Evolutionary conservation across 2,888 invertebrate species (phyloP), one percentile per base, ranked within the genome.

Genomic region (Tridacna crocea): DNA sequence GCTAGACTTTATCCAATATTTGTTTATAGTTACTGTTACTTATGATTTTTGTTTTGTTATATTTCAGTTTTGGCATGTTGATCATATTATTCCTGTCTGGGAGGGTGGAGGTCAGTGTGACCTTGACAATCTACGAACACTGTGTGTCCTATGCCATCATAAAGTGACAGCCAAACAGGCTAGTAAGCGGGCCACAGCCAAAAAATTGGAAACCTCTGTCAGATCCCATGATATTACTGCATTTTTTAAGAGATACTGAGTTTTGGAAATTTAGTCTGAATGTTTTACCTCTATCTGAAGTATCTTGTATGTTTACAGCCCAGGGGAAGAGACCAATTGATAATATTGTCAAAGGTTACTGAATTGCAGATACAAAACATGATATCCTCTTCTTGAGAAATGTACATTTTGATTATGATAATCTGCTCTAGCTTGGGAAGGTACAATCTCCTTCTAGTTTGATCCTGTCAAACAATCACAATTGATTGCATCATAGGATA

Each of bases 101-200:
- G 92, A 92, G 60, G 93, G 93, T 46, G 93, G 93, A 11, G 93
- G 93, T 8, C 88, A 92, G 84, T 93, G 93, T 90, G 93, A 93
- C 82, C 89, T 93, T 60, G 93, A 93, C 88, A 93, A 93, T 85
- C 88, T 93, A 74, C 86, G 93, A 13, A 93, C 93, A 4, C 84
- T 93, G 72, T 93, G 93, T 84, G 89, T 91, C 0, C 72, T 89
- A 10, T 93, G 93, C 84, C 93, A 93, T 75, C 88, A 89, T 48
- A 89, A 88, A 46, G 91, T 93, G 80, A 93, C 93, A 0, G 84
- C 91, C 17, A 81, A 88, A 76, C 93, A 93, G 81, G 90, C 91
- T n/a, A 85, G 83, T 19, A 90, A 92, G 51, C 79, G 93, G 12
- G 91, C 91, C 19, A 85, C 82, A 6, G 83, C 88, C 48, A 82